Base-by-base conservation (phyloP, 2,113 vertebrate genomes). In the Ia io region DNA sequence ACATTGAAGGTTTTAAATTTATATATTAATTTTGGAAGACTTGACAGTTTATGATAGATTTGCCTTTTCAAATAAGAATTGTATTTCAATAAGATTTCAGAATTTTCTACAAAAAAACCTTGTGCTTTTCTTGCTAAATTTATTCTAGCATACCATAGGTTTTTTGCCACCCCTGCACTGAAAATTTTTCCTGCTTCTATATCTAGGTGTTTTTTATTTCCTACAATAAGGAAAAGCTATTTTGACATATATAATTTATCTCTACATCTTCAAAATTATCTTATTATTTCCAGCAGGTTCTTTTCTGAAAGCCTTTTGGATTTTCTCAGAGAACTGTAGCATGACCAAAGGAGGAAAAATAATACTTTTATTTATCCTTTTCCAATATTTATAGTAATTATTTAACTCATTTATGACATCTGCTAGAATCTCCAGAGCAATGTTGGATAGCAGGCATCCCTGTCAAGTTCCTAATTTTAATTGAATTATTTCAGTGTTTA, bases 11-110 rank as follows among this genome's bases (percentile, higher is more conserved):
- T 3, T 70, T 82, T 73, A 65, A 22, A 28, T 93, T 30, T 67
- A 9, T 22, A 78, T 67, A 2, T 91, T 88, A 91, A 85, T 63
- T 80, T 88, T 69, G 59, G 28, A 86, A 65, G 30, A 79, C 51
- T 65, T 87, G 63, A 47, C 87, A 86, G 44, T 47, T 77, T 74
- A 51, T 84, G 20, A 71, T 44, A 82, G 35, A 30, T 84, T 84
- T 77, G 59, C 20, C 67, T 74, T 56, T 44, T 35, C 42, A 74
- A 91, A 25, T 16, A 87, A 84, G 22, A 86, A 84, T 28, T 76
- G 10, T 76, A 53, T 89, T 88, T 76, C 49, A 95, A 22, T 79
- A 84, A 47, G 40, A 88, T 88, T 91, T 84, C 65, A 88, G 73
- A 74, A 30, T 74, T 92, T 80, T 76, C 65, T 82, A 63, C 69